phyloP scores from a whole-genome alignment of 2,113 vertebrate genomes.

The Archocentrus centrarchus region DNA sequence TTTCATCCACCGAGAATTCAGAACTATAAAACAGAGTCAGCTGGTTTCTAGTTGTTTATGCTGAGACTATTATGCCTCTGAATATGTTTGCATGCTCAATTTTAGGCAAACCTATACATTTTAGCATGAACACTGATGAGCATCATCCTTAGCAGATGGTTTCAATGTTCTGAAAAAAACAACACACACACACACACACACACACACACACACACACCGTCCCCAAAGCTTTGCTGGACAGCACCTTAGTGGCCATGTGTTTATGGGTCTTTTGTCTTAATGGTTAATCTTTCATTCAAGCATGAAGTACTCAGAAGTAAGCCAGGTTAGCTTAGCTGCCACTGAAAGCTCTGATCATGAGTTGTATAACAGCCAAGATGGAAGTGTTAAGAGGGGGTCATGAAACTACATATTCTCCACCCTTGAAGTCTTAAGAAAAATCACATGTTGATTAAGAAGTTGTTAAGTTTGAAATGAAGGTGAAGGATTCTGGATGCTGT shows the following conservation, averaged over 20 bases:
- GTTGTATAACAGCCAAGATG: not conserved
- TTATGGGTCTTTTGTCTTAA: slow-evolving; percentile 23
- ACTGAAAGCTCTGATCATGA: slow-evolving; percentile 43
- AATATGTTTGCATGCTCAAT: not conserved
- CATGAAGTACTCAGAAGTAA: slow-evolving; percentile 55
- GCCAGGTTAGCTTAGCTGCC: slow-evolving; percentile 41
- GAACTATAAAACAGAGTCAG: not conserved
- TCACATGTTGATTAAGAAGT: not conserved
- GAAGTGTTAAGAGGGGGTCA: not conserved
- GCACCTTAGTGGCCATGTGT: slow-evolving; percentile 24
- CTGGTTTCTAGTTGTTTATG: not conserved
- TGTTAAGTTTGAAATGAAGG: not conserved
- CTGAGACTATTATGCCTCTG: not conserved
- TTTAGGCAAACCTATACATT: slow-evolving; percentile 6
- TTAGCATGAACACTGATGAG: not conserved
- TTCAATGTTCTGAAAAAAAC: slow-evolving; percentile 28
- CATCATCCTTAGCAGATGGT: slow-evolving; percentile 19
- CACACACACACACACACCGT: not conserved
- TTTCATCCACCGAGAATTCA: not conserved
- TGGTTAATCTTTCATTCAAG: slow-evolving; percentile 56
- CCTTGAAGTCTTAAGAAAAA: not conserved
- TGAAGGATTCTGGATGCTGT: not conserved
- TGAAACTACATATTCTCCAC: slow-evolving; percentile 1
- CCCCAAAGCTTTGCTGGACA: slow-evolving; percentile 12
- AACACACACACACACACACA: too few species aligned